Evolutionary conservation across 2,888 invertebrate genomes (phyloP), one percentile per base, ranked within the genome.

Genomic region (Homarus gammarus): DNA sequence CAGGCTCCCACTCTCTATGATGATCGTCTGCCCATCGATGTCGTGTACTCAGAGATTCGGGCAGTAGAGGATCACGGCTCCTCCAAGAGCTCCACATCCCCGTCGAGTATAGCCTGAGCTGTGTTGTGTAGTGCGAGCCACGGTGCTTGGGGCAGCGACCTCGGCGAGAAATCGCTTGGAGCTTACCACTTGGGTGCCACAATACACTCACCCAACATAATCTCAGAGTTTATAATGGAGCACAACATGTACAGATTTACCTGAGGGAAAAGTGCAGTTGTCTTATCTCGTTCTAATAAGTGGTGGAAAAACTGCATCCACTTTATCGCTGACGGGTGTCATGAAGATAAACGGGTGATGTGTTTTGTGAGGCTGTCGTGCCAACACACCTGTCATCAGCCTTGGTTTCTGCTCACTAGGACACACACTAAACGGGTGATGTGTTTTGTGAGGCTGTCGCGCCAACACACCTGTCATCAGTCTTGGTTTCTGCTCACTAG

Each of bases 1-100:
- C 94, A 94, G 92, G 94, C 94, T 6, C 94, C 94, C 2, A 94
- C 94, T 8, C 93, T 94, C 15, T 94, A 94, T 91, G 94, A 94
- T 92, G 93, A 93, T 77, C 93, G 94, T 64, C 91, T 92, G 88
- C 93, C 94, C 89, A 93, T 93, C 86, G 93, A 93, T 91, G 91
- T 93, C 56, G 84, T 92, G 51, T 91, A 93, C 56, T 93, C 93
- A 61, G 93, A 93, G 89, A 93, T 93, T 79, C n/a, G n/a, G n/a
- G n/a, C n/a, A n/a, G n/a, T n/a, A n/a, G n/a, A n/a, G n/a, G n/a
- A n/a, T n/a, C n/a, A n/a, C n/a, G 68, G 73, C 31, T 85, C 90
- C 27, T 75, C 87, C 38, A 90, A 87, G 22, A 82, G 84, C 27
- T 70, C 78, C 33, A 36, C 86, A 22, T 36, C 56, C 77, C 75